phyloP scores from a whole-genome alignment of 2,113 vertebrate genomes.

The Corythornis vintsioides region DNA sequence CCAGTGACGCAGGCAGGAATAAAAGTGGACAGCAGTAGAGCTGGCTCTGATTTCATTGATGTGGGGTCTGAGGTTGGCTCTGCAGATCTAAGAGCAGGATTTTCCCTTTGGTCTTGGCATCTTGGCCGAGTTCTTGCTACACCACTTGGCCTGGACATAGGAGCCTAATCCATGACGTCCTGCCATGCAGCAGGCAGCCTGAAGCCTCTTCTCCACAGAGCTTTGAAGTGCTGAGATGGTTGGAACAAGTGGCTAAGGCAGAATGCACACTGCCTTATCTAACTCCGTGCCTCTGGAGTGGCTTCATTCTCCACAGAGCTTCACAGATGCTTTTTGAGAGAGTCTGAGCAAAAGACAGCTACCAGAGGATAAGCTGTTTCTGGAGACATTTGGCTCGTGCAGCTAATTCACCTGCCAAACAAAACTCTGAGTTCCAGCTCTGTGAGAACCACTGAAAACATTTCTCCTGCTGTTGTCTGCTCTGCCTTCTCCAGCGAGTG shows the following conservation, averaged over 20 bases:
- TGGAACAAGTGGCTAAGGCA: neutral
- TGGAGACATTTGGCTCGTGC: slow-evolving; percentile 55
- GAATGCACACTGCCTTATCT: slow-evolving; percentile 29
- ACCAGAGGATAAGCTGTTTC: slow-evolving; percentile 52
- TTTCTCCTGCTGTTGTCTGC: slow-evolving; percentile 43
- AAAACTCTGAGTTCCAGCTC: slow-evolving; percentile 52
- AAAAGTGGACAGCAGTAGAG: neutral
- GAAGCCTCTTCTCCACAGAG: neutral
- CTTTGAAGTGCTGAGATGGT: neutral
- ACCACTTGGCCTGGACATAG: neutral
- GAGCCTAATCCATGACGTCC: neutral
- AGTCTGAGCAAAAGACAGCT: slow-evolving; percentile 25
- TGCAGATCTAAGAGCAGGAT: neutral
- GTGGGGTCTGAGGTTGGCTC: neutral
- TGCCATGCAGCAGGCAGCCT: neutral
- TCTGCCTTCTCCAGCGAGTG: slow-evolving; percentile 44
- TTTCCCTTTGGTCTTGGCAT: neutral
- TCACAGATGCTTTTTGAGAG: slow-evolving; percentile 16
- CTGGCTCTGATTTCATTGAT: neutral
- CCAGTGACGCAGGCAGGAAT: neutral
- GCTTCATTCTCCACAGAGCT: slow-evolving; percentile 13
- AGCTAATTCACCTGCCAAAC: slow-evolving; percentile 50
- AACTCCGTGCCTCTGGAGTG: slow-evolving; percentile 36
- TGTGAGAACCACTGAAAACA: slow-evolving; percentile 55
- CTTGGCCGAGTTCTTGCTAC: neutral